Conservation (phyloP, 2,113 vertebrate species). For the Engraulis encrasicolus region DNA sequence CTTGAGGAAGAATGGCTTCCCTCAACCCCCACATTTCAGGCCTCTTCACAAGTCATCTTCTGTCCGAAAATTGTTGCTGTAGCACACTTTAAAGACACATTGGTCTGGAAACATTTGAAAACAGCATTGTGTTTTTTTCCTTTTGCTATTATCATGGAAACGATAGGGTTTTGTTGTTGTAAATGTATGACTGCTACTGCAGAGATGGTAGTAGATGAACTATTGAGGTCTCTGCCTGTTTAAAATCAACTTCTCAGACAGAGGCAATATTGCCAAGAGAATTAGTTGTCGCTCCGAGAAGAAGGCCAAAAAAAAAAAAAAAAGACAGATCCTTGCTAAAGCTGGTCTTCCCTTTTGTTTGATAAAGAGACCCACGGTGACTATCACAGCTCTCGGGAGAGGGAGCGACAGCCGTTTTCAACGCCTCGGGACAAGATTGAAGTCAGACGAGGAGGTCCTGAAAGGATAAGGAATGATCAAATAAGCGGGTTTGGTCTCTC, state of each 20-base stretch:
- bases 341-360: background rate
- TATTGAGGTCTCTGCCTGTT: background rate
- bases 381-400: background rate
- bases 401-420: background rate
- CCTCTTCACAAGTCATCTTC: background rate
- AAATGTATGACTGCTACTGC: background rate
- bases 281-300: background rate
- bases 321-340: background rate
- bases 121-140: background rate
- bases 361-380: constrained; percentile 3
- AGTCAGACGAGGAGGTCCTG: background rate
- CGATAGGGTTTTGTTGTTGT: background rate
- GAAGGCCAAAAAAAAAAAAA: background rate
- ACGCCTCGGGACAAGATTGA: constrained; percentile 16
- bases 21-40: background rate
- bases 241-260: background rate
- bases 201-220: background rate
- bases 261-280: background rate
- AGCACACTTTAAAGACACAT: background rate
- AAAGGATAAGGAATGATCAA: constrained; percentile 19
- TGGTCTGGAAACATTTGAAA: background rate
- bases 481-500: constrained; percentile 3
- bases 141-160: background rate
- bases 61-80: background rate
- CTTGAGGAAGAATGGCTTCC: background rate